Base-by-base conservation (phyloP, 2,113 vertebrate species). In the Pipra filicauda region DNA sequence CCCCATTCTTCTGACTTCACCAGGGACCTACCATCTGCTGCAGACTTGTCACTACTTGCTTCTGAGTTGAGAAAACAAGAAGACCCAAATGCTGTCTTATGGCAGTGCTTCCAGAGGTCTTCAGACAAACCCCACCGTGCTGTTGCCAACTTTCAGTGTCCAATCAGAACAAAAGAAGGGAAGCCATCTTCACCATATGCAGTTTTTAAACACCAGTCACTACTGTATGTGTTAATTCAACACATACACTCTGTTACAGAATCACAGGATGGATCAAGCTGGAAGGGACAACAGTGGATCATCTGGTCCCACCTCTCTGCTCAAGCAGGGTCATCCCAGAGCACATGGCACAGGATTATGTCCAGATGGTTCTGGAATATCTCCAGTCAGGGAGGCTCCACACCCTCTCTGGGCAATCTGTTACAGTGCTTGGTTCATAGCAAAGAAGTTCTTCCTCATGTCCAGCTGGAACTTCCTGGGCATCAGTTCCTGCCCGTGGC, bases 331-430 rank as follows among this genome's bases (percentile, higher is more conserved):
- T 11, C 75, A 79, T 12, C 41, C 49, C 66, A 88, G 18, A 59
- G 44, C 44, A 44, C 64, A 59, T 2, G 5, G 37, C 31, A 52
- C 13, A 55, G 75, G n/a, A 30, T 1, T 55, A 24, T 12, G 46
- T 2, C 55, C 48, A 46, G 19, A 4, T 0, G 7, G 10, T 0
- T 41, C 41, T 35, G 75, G 41, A 88, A 17, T 41, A 46, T 9
- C 49, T 0, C 48, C 75, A 57, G 35, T 2, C 24, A 57, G 75
- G 85, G 22, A 80, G 67, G 35, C 58, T 49, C 58, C 51, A 35
- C 30, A 57, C 1, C 24, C 35, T 35, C 43, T 65, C 58, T 43
- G 43, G 11, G 2, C 48, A 48, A n/a, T 79, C 41, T 48, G 41
- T 30, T 64, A 71, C 85, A 55, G 57, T 0, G 9, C 54, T 61